A percentile compares a stretch with the other conserved stretches of the same genome.
phyloP scores from a whole-genome alignment of 2,113 vertebrate genomes.

The Hystrix cristata region DNA sequence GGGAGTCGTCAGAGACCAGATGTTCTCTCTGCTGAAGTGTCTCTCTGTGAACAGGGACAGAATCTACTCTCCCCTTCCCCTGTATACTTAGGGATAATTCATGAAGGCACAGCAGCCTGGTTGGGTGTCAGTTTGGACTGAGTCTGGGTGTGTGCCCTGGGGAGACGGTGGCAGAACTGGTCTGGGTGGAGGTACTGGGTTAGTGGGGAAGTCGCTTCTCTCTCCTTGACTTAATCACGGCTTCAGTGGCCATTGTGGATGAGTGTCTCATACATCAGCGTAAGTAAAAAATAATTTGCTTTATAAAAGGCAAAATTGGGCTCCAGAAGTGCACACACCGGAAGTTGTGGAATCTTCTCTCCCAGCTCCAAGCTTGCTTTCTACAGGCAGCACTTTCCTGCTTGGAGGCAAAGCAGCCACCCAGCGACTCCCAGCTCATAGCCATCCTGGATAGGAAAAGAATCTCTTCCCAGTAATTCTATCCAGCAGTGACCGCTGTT shows the following conservation, averaged over 20 bases:
- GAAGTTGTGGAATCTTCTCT: neutral
- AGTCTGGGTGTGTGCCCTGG: neutral
- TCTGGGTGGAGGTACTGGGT: neutral
- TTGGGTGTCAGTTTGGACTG: neutral
- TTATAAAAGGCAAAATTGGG: constrained; percentile 12
- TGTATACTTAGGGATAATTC: neutral
- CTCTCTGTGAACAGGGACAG: neutral
- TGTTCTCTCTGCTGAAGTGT: neutral
- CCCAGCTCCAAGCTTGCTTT: neutral
- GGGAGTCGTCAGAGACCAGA: neutral
- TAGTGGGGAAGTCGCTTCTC: neutral
- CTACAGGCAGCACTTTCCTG: neutral
- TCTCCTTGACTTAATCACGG: neutral
- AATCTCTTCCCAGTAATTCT: neutral
- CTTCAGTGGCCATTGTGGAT: neutral
- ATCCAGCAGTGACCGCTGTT: neutral
- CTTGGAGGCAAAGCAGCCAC: neutral
- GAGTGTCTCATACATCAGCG: neutral
- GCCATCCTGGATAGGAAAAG: neutral
- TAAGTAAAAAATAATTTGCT: neutral
- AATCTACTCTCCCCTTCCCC: too few relatives aligned
- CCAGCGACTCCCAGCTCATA: neutral
- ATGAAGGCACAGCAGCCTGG: neutral
- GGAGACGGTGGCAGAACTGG: neutral
- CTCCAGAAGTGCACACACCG: neutral